Evolutionary conservation across 2,888 invertebrate species (phyloP), one percentile per base, ranked within the genome.

Genomic region (Mystacides longicornis): DNA sequence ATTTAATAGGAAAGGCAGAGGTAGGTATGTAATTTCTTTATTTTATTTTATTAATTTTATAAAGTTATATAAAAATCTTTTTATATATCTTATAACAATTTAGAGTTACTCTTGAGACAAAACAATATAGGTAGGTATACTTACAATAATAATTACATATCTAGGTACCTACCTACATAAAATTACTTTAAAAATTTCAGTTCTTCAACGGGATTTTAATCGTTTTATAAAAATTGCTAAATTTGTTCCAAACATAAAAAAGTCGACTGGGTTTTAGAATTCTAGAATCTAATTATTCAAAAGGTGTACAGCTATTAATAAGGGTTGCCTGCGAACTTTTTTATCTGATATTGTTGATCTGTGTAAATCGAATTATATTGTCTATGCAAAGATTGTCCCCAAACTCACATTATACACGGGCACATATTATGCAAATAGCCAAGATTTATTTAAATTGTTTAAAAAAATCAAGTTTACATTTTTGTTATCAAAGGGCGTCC

Each of bases 341-440:
- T 9, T 37, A 37, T 37, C 37, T 50, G 23, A 14, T 52, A 49
- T 55, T 58, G 55, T 58, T 52, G 52, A 23, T 52, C 43, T 55
- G 49, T 58, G 52, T 55, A 58, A 56, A 59, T 56, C 18, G 52
- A 59, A 59, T 59, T 59, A 56, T 59, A 52, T 14, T 37, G n/a
- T 37, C 56, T 51, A 46, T 45, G 52, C 48, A 51, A n/a, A 55
- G 54, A 58, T 23, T 57, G 56, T 56, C 51, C 54, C 54, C 43
- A 33, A 18, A 33, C 49, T 20, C 14, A n/a, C 27, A 27, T 7
- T 27, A 27, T 7, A 7, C 14, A 37, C 16, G 16, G 16, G 14
- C 16, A 37, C 16, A 37, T 22, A 56, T 53, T 58, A 58, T 58
- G 58, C 23, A 56, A 58, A 58, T 58, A 11, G 19, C 18, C 31